Conservation (phyloP, 2,797 vertebrate genomes). For the Bovichtus diacanthus region DNA sequence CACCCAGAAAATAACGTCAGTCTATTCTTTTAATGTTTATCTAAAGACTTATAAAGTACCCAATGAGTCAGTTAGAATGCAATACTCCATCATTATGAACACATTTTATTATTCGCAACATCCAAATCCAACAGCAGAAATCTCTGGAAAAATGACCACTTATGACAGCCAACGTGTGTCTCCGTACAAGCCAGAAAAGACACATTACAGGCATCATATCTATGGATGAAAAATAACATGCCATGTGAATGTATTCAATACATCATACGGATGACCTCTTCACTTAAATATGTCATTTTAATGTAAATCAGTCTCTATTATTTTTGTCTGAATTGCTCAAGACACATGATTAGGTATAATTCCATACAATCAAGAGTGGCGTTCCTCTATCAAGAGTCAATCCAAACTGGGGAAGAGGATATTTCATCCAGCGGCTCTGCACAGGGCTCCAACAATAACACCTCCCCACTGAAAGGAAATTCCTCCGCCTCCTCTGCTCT, state of each 20-base stretch:
- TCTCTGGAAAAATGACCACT: constrained; percentile 15
- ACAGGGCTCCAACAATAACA: constrained; percentile 90
- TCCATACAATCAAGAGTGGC: constrained; percentile 75
- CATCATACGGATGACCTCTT: neutral
- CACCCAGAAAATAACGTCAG: neutral
- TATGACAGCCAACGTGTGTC: constrained; percentile 28
- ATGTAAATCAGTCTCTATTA: constrained; percentile 17
- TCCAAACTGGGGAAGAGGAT: constrained; percentile 78
- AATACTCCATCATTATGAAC: constrained; percentile 28
- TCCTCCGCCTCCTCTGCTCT: constrained; percentile 84
- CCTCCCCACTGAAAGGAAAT: constrained; percentile 87
- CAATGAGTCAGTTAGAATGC: constrained; percentile 17
- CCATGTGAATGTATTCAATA: constrained; percentile 16
- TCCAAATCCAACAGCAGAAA: constrained; percentile 26
- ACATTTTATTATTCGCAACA: constrained; percentile 27
- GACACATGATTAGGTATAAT: constrained; percentile 74
- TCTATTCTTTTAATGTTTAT: constrained; percentile 27
- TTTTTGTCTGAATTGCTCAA: constrained; percentile 62
- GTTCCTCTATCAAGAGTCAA: constrained; percentile 74
- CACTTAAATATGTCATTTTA: constrained; percentile 19
- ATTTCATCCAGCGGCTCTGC: constrained; percentile 83
- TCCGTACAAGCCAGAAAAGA: constrained; percentile 14
- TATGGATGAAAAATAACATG: constrained; percentile 26
- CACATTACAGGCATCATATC: constrained; percentile 13
- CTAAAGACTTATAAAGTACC: constrained; percentile 26